Percentiles rank a stretch among this genome's conserved stretches.
Conservation (phyloP, 2,797 vertebrate genomes). For the Galaxias olidus region DNA sequence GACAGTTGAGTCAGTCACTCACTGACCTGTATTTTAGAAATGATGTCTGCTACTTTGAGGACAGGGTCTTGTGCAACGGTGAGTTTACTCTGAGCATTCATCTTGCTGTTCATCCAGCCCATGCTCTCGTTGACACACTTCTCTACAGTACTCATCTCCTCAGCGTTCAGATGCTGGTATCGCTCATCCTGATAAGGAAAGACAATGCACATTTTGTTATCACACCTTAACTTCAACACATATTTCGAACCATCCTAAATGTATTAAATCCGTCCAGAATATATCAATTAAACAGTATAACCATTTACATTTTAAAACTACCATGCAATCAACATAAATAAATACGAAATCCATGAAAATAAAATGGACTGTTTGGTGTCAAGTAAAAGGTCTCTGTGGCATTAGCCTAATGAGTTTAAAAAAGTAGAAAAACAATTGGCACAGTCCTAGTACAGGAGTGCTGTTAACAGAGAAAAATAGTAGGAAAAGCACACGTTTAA, state of each 20-base stretch:
- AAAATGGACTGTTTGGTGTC: not conserved
- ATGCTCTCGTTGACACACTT: slow-evolving; percentile 84
- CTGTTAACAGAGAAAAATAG: slow-evolving; percentile 2
- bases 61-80: slow-evolving; percentile 85
- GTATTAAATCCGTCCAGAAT: not conserved
- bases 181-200: slow-evolving; percentile 81
- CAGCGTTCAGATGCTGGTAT: slow-evolving; percentile 82
- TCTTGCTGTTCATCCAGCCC: slow-evolving; percentile 91
- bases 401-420: not conserved
- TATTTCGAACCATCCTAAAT: not conserved
- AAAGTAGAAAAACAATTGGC: slow-evolving; percentile 26
- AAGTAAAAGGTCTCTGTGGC: not conserved
- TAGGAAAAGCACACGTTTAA: slow-evolving; percentile 5
- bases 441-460: slow-evolving; percentile 19
- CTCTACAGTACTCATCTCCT: slow-evolving; percentile 86
- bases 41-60: slow-evolving; percentile 91
- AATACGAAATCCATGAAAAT: not conserved
- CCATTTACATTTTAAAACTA: not conserved
- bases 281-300: not conserved
- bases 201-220: not conserved
- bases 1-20: not conserved
- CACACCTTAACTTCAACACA: not conserved
- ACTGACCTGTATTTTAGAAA: slow-evolving; percentile 86
- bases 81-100: slow-evolving; percentile 90
- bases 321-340: not conserved